Evolutionary conservation across 2,113 vertebrate species (phyloP).

Genomic region (Kryptolebias marmoratus): DNA sequence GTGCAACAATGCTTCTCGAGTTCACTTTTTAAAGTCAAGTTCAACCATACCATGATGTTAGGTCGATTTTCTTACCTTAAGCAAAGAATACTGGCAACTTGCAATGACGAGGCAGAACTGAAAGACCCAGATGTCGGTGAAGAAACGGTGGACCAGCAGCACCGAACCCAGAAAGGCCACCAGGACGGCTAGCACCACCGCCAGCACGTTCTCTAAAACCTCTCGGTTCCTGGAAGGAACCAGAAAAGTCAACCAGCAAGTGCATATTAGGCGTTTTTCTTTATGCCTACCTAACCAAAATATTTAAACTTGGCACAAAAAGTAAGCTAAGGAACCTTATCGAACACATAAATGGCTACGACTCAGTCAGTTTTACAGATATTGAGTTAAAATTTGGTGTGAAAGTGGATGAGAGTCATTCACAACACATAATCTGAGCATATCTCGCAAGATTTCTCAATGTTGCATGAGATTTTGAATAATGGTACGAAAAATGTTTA

Average conservation of each 20-base stretch:
- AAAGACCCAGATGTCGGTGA: slow-evolving; percentile 99
- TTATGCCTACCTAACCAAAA: background rate
- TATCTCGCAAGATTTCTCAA: too few relatives aligned
- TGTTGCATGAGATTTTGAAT: too few relatives aligned
- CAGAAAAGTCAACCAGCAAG: background rate
- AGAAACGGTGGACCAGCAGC: slow-evolving; percentile 95
- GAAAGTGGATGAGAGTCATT: too few relatives aligned
- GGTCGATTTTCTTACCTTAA: slow-evolving; percentile 85
- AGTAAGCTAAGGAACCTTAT: too few relatives aligned
- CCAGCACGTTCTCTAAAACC: slow-evolving; percentile 94
- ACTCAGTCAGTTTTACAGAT: too few relatives aligned
- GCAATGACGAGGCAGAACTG: slow-evolving; percentile 99
- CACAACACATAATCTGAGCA: too few relatives aligned
- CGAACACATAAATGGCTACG: too few relatives aligned
- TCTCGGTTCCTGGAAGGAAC: slow-evolving; percentile 88
- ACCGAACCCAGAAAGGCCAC: slow-evolving; percentile 97
- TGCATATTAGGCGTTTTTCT: background rate
- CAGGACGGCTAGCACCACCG: slow-evolving; percentile 92
- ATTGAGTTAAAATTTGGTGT: too few relatives aligned
- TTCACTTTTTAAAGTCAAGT: slow-evolving; percentile 1
- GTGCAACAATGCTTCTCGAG: background rate
- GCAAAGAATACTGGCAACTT: slow-evolving; percentile 96
- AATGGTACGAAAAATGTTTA: too few relatives aligned
- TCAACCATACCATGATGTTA: background rate
- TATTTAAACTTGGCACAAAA: background rate